These are phyloP conservation scores for Micromys minutus DNA, from an alignment of 2,113 vertebrate genomes.

Conservation along the genomic window DNA sequence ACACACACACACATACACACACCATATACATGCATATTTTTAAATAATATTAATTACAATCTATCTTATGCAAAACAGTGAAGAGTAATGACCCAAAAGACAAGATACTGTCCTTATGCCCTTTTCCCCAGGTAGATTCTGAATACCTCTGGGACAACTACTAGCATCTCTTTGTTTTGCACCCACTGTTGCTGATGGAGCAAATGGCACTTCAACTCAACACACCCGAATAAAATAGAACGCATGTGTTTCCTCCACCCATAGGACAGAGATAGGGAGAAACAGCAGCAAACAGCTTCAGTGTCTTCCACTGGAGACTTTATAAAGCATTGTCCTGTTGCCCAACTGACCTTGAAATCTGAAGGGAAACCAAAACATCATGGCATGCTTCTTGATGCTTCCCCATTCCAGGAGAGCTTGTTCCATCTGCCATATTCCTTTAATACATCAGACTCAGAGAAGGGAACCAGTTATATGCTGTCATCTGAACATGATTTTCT, in stretches of 20 bases:
- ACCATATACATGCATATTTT: neutral
- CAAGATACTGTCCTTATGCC: neutral
- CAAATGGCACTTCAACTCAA: neutral
- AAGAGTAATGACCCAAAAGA: neutral
- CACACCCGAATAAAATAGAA: neutral
- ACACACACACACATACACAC: neutral
- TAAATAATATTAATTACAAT: neutral
- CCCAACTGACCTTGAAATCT: neutral
- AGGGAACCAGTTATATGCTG: neutral
- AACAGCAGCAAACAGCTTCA: neutral
- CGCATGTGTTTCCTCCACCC: neutral
- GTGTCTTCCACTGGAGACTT: neutral
- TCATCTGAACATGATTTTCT: neutral
- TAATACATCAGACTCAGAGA: conserved; percentile 8
- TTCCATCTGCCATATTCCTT: neutral
- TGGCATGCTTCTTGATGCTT: neutral
- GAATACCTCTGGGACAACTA: neutral
- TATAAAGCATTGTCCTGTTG: neutral
- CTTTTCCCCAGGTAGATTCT: neutral
- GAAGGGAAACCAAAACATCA: neutral
- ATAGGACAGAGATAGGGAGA: neutral
- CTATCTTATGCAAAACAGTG: neutral
- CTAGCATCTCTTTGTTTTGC: neutral
- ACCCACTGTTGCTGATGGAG: neutral
- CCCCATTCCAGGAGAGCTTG: neutral